phyloP scores from a whole-genome alignment of 2,888 invertebrate species.

The Muscina levida region DNA sequence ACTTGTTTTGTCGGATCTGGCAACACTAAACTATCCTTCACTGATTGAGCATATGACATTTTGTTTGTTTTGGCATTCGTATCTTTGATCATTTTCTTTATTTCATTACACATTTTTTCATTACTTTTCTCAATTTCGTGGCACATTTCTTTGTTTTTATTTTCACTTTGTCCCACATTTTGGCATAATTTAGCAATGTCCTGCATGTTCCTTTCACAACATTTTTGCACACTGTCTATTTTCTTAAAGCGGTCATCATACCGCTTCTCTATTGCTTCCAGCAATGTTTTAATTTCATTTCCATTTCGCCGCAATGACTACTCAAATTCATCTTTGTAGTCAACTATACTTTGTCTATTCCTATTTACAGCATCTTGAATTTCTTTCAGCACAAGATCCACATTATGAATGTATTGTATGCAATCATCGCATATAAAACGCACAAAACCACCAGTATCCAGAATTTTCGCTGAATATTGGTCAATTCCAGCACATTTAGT shows the following conservation, averaged over 20 bases:
- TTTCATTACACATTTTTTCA: slow-evolving; percentile 26
- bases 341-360: slow-evolving; percentile 2
- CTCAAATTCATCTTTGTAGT: slow-evolving; percentile 32
- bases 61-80: slow-evolving; percentile 4
- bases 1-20: too few relatives aligned
- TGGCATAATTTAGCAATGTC: slow-evolving; percentile 23
- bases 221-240: slow-evolving; percentile 1
- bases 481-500: too few relatives aligned
- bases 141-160: slow-evolving; percentile 34
- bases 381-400: slow-evolving; percentile 13
- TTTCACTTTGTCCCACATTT: slow-evolving; percentile 24
- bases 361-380: too few relatives aligned
- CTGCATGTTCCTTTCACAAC: slow-evolving; percentile 16
- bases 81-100: slow-evolving; percentile 9
- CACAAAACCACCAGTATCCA: too few relatives aligned
- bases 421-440: too few relatives aligned
- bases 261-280: slow-evolving; percentile 24
- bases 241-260: slow-evolving; percentile 31
- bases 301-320: slow-evolving; percentile 14
- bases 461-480: too few relatives aligned
- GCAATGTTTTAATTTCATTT: slow-evolving; percentile 24
- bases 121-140: slow-evolving; percentile 17
- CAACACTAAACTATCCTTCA: background rate
- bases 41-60: background rate
- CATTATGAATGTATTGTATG: slow-evolving; percentile 14